Conservation (phyloP, 1,140 invertebrate species). For the Wasmannia auropunctata region DNA sequence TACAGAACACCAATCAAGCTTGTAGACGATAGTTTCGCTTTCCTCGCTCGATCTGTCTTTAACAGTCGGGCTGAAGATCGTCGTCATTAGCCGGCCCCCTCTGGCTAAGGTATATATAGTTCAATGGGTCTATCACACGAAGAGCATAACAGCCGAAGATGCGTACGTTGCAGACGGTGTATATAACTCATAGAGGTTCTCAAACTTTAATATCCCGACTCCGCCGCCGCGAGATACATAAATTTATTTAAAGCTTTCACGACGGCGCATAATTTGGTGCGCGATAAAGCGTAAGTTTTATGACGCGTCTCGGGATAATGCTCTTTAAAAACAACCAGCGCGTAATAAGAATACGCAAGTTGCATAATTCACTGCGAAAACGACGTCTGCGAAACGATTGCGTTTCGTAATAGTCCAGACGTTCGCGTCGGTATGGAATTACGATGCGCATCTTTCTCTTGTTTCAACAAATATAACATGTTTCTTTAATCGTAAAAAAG, state of each 20-base stretch:
- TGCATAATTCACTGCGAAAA: constrained; percentile 32
- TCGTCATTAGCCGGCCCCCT: constrained; percentile 23
- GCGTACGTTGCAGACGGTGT: constrained; percentile 33
- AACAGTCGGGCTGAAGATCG: constrained; percentile 33
- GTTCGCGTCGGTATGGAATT: background rate
- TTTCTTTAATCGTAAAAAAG: background rate
- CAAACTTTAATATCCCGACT: constrained; percentile 52
- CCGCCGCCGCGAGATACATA: constrained; percentile 12
- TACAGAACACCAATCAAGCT: constrained; percentile 29
- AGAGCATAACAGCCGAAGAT: constrained; percentile 42
- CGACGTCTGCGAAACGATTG: background rate
- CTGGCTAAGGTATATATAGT: constrained; percentile 13
- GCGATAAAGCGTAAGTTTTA: constrained; percentile 56
- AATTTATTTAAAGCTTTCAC: constrained; percentile 55
- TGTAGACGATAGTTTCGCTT: constrained; percentile 27
- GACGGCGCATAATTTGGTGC: constrained; percentile 42
- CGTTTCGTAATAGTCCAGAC: background rate
- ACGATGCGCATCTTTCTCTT: background rate
- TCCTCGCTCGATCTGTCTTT: constrained; percentile 33
- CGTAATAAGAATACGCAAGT: constrained; percentile 35
- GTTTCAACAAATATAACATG: background rate
- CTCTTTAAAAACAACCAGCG: constrained; percentile 35
- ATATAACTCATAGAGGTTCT: constrained; percentile 37
- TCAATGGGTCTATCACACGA: constrained; percentile 43
- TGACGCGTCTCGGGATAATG: constrained; percentile 28